These are phyloP conservation scores for Drosophila bipectinata DNA, from an alignment of 1,140 invertebrate genomes.

Conservation along the genomic window DNA sequence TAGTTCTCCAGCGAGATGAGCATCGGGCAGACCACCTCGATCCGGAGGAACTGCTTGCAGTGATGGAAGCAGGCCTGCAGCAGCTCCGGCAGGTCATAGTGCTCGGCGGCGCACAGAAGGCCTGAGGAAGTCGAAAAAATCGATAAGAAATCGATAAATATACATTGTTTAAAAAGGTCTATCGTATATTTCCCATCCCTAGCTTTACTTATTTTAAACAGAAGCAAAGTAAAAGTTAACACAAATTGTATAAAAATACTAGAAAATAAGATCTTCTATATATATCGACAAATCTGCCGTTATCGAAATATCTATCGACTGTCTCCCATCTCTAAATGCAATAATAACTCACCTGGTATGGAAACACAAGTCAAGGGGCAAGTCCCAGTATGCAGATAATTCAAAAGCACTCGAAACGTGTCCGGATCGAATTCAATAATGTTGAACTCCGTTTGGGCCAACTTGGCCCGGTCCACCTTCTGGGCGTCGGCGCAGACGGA, in stretches of 20 bases:
- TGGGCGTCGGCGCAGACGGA: constrained; percentile 96
- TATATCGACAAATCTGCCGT: too few species aligned
- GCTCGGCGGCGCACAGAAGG: constrained; percentile 96
- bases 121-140: constrained; percentile 74
- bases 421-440: constrained; percentile 98
- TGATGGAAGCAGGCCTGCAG: constrained; percentile 97
- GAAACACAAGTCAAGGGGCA: constrained; percentile 96
- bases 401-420: constrained; percentile 94
- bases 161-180: too few species aligned
- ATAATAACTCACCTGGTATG: constrained; percentile 87
- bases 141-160: too few species aligned
- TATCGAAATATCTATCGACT: too few species aligned
- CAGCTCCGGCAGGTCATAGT: constrained; percentile 96
- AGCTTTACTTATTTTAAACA: too few species aligned
- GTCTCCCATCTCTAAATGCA: too few species aligned
- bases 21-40: constrained; percentile 97
- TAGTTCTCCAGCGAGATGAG: constrained; percentile 96
- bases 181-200: too few species aligned
- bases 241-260: too few species aligned
- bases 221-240: too few species aligned
- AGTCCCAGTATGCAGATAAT: constrained; percentile 96
- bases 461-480: constrained; percentile 95
- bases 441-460: constrained; percentile 97
- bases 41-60: constrained; percentile 95
- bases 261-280: too few species aligned